Conservation (phyloP, 2,888 invertebrate genomes). For the Dioctria linearis region DNA sequence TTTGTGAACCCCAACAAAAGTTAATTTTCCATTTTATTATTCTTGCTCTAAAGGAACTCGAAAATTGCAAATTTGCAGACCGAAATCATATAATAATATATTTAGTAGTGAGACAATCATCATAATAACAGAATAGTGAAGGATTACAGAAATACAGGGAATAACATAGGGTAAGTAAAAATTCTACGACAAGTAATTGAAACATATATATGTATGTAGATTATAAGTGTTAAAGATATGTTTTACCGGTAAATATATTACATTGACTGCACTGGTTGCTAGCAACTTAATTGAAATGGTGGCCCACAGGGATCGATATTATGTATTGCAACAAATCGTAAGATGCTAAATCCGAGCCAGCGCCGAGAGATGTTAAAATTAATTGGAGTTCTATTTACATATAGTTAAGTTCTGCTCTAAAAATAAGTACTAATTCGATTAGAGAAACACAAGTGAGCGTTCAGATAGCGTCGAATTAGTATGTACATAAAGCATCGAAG, state of each 20-base stretch:
- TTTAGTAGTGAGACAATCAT: too few relatives aligned
- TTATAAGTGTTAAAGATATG: constrained; percentile 5
- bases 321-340: constrained; percentile 35
- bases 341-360: constrained; percentile 29
- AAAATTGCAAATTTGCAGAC: too few relatives aligned
- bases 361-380: constrained; percentile 39
- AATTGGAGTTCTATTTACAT: constrained; percentile 47
- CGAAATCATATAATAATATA: too few relatives aligned
- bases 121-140: neutral
- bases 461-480: too few relatives aligned
- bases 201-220: neutral
- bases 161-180: constrained; percentile 31
- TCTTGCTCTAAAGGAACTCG: too few relatives aligned
- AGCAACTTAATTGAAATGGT: constrained; percentile 19
- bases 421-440: constrained; percentile 34
- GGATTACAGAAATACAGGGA: neutral
- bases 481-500: too few relatives aligned
- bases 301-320: constrained; percentile 21
- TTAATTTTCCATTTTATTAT: too few relatives aligned
- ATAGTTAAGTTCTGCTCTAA: constrained; percentile 43
- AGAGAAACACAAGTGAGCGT: constrained; percentile 12
- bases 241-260: neutral
- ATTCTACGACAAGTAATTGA: neutral
- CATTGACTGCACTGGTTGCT: constrained; percentile 4
- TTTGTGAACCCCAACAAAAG: too few relatives aligned